Evolutionary conservation across 2,888 invertebrate genomes (phyloP).

Genomic region (Cryptocheilus praepositus): DNA sequence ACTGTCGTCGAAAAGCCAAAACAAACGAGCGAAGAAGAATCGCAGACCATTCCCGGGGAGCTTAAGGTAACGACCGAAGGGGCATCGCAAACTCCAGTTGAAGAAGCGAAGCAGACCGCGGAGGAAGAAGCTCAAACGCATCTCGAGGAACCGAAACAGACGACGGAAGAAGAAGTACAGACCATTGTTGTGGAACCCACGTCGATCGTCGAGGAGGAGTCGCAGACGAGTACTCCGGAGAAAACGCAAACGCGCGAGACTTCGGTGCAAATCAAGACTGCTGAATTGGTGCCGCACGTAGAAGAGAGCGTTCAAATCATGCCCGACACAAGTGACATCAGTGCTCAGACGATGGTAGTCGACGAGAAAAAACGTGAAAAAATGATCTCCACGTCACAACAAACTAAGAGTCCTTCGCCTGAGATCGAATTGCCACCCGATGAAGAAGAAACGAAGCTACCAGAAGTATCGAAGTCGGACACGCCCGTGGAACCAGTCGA

Average conservation of each 20-base stretch:
- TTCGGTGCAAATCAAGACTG: conserved; percentile 57
- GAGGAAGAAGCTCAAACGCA: conserved; percentile 29
- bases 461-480: background rate
- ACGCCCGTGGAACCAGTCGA: conserved; percentile 16
- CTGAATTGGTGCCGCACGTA: conserved; percentile 59
- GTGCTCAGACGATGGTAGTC: conserved; percentile 51
- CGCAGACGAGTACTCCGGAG: conserved; percentile 51
- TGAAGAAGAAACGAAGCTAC: background rate
- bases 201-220: background rate
- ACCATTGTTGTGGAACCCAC: background rate
- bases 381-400: conserved; percentile 27
- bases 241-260: conserved; percentile 60
- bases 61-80: background rate
- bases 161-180: background rate
- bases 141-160: background rate
- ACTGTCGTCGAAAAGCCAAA: background rate
- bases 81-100: background rate
- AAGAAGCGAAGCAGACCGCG: background rate
- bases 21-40: background rate
- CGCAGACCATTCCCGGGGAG: conserved; percentile 36
- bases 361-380: conserved; percentile 11
- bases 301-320: conserved; percentile 70
- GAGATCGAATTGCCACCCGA: conserved; percentile 2
- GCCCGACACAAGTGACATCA: conserved; percentile 59
- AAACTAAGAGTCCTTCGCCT: conserved; percentile 17